phyloP scores from a whole-genome alignment of 2,113 vertebrate genomes.

The Nothobranchius kuhntae region DNA sequence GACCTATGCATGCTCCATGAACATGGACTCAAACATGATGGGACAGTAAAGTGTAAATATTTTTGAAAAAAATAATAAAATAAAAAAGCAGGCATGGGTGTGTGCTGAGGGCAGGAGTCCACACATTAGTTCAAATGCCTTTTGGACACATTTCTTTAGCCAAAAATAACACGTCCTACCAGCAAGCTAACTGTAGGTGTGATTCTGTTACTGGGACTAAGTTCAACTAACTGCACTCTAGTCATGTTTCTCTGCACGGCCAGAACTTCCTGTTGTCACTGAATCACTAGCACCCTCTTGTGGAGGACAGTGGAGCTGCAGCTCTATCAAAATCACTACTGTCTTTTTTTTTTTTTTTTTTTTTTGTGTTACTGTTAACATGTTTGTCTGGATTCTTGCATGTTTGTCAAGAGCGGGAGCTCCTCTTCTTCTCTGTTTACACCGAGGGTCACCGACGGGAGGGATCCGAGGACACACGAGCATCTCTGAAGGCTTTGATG shows the following conservation, averaged over 20 bases:
- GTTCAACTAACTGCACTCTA: conserved; percentile 69
- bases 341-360: conserved; percentile 49
- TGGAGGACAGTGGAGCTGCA: conserved; percentile 53
- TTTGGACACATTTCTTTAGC: conserved; percentile 69
- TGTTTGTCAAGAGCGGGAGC: conserved; percentile 58
- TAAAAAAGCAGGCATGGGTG: conserved; percentile 42
- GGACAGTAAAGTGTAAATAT: conserved; percentile 62
- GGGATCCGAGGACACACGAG: conserved; percentile 30
- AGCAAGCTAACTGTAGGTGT: conserved; percentile 67
- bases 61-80: not conserved
- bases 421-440: conserved; percentile 61
- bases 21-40: conserved; percentile 66
- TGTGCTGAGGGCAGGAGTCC: conserved; percentile 34
- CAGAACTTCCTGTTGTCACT: conserved; percentile 46
- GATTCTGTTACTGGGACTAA: conserved; percentile 60
- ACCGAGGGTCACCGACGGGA: conserved; percentile 48
- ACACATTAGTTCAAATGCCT: conserved; percentile 59
- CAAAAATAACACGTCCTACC: conserved; percentile 71
- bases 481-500: conserved; percentile 57
- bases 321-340: conserved; percentile 30
- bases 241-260: conserved; percentile 47
- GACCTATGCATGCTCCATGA: conserved; percentile 83
- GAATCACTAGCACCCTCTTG: conserved; percentile 60
- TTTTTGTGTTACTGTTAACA: conserved; percentile 36
- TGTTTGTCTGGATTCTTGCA: conserved; percentile 57